Evolutionary conservation across 2,113 vertebrate species (phyloP).

Genomic region (Tringa solitaria): DNA sequence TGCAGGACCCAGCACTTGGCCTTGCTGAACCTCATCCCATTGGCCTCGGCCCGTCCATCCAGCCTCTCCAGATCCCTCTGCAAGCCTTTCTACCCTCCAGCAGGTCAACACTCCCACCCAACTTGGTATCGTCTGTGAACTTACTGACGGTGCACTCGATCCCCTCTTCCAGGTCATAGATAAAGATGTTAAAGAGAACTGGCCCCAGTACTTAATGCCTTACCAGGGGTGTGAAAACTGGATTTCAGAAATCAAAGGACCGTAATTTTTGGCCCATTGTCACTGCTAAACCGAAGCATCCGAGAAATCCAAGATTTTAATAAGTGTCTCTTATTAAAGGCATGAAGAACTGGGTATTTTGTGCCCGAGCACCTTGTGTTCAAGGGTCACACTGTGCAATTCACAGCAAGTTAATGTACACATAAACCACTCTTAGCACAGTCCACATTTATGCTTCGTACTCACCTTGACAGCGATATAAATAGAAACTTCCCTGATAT

Average conservation of each 20-base stretch:
- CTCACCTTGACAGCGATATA: conserved; percentile 91
- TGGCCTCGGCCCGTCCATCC: too few relatives aligned
- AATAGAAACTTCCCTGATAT: conserved; percentile 96
- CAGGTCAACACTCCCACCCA: too few relatives aligned
- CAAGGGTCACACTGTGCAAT: neutral
- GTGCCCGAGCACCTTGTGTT: neutral
- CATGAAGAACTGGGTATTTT: neutral
- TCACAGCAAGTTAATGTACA: neutral
- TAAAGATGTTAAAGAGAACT: too few relatives aligned
- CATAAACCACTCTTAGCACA: neutral
- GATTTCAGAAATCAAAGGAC: neutral
- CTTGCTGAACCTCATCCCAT: too few relatives aligned
- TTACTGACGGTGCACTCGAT: too few relatives aligned
- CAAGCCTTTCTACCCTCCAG: too few relatives aligned
- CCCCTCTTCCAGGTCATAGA: too few relatives aligned
- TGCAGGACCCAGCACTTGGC: too few relatives aligned
- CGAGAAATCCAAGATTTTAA: fast-evolving
- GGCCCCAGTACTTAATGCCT: fast-evolving
- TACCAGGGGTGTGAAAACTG: fast-evolving
- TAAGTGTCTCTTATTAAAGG: fast-evolving
- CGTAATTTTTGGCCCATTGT: fast-evolving
- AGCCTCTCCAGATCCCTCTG: too few relatives aligned
- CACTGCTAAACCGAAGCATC: neutral
- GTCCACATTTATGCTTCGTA: neutral
- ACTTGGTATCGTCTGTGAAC: too few relatives aligned